Conservation (phyloP, 1,140 invertebrate genomes). For the Samia ricini region DNA sequence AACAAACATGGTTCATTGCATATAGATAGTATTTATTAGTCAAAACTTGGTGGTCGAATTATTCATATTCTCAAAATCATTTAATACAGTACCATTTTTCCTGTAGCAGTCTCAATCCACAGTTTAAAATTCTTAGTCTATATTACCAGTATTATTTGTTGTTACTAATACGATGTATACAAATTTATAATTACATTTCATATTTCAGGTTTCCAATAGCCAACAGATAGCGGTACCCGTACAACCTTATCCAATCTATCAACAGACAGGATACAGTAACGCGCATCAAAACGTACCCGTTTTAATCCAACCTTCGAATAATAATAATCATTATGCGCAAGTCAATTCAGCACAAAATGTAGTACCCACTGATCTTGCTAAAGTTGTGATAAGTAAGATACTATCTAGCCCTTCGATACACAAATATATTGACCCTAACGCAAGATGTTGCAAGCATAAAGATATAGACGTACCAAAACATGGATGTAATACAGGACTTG, state of each 20-base stretch:
- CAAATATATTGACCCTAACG: constrained; percentile 21
- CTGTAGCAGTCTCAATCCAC: too few relatives aligned
- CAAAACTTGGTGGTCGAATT: too few relatives aligned
- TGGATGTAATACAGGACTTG: constrained; percentile 11
- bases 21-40: too few relatives aligned
- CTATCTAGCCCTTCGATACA: constrained; percentile 24
- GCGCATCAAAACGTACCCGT: background rate
- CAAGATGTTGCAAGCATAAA: constrained; percentile 24
- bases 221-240: constrained; percentile 9
- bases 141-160: too few relatives aligned
- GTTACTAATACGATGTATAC: background rate
- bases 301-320: constrained; percentile 11
- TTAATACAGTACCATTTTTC: too few relatives aligned
- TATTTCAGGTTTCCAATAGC: constrained; percentile 18
- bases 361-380: constrained; percentile 17
- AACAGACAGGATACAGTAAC: constrained; percentile 21
- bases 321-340: constrained; percentile 24
- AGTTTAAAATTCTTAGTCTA: too few relatives aligned
- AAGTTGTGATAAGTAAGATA: constrained; percentile 30
- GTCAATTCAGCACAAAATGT: constrained; percentile 24
- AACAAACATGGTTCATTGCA: too few relatives aligned
- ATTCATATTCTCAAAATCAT: too few relatives aligned
- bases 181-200: background rate
- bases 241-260: constrained; percentile 20
- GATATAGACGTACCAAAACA: constrained; percentile 19